Evolutionary conservation across 2,797 vertebrate genomes (phyloP), one percentile per base, ranked within the genome.

Genomic region (Gila robusta): DNA sequence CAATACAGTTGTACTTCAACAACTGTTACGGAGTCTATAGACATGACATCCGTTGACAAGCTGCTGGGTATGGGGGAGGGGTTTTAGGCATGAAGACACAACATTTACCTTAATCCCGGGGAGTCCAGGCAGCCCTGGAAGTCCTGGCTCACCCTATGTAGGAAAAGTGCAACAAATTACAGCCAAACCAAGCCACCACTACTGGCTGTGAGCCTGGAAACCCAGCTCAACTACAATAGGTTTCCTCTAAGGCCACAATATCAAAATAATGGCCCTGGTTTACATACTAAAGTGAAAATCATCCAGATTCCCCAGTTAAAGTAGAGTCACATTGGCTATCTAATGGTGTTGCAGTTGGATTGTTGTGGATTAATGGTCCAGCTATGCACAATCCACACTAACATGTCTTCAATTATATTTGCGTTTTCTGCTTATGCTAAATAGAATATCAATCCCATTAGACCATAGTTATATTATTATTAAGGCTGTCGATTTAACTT

Each of bases 41-140:
- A 70, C 11, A 84, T 41, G 17, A 14, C 69, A 10, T 71, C 44
- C 49, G 49, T 39, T 69, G 23, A 26, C 6, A 10, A 26, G 6
- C 71, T 28, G 26, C 19, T 81, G 79, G 2, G 35, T 14, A 49
- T 52, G 54, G 19, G 16, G 47, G 44, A 54, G 88, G 71, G 73
- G 88, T 89, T 91, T 88, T 88, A 84, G 84, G 91, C 91, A 83
- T 92, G 87, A 91, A 92, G 93, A 94, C 92, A 95, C 74, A 88
- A 88, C 93, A 96, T 96, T 98, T 99, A 99, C 98, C 98, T 99
- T 99, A 96, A 99, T 99, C 93, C 98, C 98, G 93, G 98, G 98
- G 91, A 99, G 97, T 97, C 98, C 98, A 97, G 98, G 98, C 95
- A 99, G 97, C 95, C 98, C 98, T 96, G 98, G 98, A 93, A 99